phyloP scores from a whole-genome alignment of 2,113 vertebrate genomes.

The Ciconia boyciana region DNA sequence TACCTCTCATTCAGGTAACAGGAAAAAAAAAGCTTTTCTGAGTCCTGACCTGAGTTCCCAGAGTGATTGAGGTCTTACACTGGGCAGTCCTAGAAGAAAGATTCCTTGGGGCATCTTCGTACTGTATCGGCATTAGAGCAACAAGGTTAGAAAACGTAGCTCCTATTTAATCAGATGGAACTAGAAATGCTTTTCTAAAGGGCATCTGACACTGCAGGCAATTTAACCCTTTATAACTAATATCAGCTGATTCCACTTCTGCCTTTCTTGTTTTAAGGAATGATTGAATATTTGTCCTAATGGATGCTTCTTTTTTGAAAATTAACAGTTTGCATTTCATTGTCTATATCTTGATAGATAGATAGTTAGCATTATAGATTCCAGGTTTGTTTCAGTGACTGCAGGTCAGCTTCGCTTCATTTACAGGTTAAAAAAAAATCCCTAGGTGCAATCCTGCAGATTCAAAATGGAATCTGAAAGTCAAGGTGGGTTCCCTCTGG shows the following conservation, averaged over 20 bases:
- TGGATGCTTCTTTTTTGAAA: background rate
- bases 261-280: background rate
- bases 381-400: background rate
- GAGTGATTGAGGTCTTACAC: background rate
- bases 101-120: background rate
- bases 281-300: background rate
- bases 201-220: background rate
- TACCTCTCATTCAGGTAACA: background rate
- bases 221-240: background rate
- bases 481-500: background rate
- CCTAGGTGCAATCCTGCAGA: background rate
- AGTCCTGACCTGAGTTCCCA: background rate
- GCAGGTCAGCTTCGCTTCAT: background rate
- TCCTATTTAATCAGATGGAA: background rate
- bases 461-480: background rate
- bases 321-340: background rate
- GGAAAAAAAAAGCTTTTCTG: background rate
- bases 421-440: background rate
- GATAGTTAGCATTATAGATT: background rate
- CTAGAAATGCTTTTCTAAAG: background rate
- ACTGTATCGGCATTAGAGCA: background rate
- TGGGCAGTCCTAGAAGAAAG: background rate
- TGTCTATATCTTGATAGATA: background rate
- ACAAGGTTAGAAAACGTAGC: background rate
- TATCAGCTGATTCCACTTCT: background rate